Percentiles rank a stretch among this genome's conserved stretches.
phyloP scores from a whole-genome alignment of 2,888 invertebrate species.

The Agriotes lineatus region DNA sequence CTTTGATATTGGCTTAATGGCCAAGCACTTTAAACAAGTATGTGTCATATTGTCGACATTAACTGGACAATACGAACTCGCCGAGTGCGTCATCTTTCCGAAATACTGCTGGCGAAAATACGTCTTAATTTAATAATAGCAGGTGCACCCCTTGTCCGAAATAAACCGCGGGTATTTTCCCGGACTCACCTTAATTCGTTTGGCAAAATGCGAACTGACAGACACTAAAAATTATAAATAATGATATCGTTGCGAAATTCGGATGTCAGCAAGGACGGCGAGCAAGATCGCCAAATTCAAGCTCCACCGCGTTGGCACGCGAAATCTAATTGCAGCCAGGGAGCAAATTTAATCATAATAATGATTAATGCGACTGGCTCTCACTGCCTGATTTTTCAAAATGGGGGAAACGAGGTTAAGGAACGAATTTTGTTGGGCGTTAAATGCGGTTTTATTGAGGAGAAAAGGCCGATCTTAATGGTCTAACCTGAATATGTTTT shows the following conservation, averaged over 20 bases:
- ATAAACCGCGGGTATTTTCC: background rate
- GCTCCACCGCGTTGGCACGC: conserved; percentile 11
- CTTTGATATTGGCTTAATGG: too few relatives aligned
- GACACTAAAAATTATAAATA: conserved; percentile 17
- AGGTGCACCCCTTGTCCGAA: conserved; percentile 1
- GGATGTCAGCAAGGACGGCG: conserved; percentile 8
- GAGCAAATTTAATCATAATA: too few relatives aligned
- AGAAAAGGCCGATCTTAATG: too few relatives aligned
- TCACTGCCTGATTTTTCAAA: too few relatives aligned
- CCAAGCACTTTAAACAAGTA: too few relatives aligned
- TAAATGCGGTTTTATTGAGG: too few relatives aligned
- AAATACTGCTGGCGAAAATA: conserved; percentile 2
- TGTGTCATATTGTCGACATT: too few relatives aligned
- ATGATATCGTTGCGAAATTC: conserved; percentile 12
- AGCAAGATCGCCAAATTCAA: conserved; percentile 4
- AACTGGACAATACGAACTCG: too few relatives aligned
- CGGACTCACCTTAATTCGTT: background rate
- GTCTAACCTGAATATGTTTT: too few relatives aligned
- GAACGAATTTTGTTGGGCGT: too few relatives aligned
- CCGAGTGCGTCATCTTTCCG: background rate
- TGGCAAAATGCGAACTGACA: conserved; percentile 11
- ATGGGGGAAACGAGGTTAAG: too few relatives aligned
- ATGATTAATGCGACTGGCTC: background rate
- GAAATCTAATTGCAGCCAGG: background rate
- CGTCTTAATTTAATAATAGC: background rate